Base-by-base conservation (phyloP, 1,140 invertebrate species). In the Pomacea maculata region DNA sequence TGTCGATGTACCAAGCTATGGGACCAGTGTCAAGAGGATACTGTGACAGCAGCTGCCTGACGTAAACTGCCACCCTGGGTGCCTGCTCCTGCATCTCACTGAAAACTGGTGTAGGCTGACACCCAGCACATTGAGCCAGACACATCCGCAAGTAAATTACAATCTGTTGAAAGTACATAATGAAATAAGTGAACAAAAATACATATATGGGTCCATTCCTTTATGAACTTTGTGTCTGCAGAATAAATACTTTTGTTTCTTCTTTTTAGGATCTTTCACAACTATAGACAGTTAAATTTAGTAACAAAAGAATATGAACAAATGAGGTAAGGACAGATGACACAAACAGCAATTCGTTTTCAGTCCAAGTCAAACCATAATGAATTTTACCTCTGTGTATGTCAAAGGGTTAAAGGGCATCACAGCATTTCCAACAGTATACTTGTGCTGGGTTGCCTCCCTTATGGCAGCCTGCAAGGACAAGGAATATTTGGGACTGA, bases 71-170 rank as follows among this genome's bases (percentile, higher is more conserved):
- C 54, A 91, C 84, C 14, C 65, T 52, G 52, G 90, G 89, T 25
- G 88, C 87, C 74, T 90, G 85, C 17, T 86, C 83, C 74, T 87
- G 82, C 82, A 88, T 82, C 29, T 82, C 79, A 29, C 79, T 73
- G 29, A 84, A 78, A 57, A 87, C 83, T 34, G 83, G 77, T 25
- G 86, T 84, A 29, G 86, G 87, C 45, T 68, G 73, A 12, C 87
- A 78, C 0, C 92, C 93, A 45, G 92, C 90, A 17, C 88, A 87
- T 10, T 91, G 86, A 45, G 91, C 87, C 34, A 97, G 90, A 87
- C 95, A 96, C 85, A 96, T 92, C 8, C 95, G 93, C 78, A 96
- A 89, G 90, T 96, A 97, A 7, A 94, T 92, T 11, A 97, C 89
- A 81, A 96, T 94, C 95, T 96, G 87, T 25, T 71, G 34, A 45